phyloP scores from a whole-genome alignment of 35 echinoderm and acorn worm genomes.

The Hemicentrotus pulcherrimus region DNA sequence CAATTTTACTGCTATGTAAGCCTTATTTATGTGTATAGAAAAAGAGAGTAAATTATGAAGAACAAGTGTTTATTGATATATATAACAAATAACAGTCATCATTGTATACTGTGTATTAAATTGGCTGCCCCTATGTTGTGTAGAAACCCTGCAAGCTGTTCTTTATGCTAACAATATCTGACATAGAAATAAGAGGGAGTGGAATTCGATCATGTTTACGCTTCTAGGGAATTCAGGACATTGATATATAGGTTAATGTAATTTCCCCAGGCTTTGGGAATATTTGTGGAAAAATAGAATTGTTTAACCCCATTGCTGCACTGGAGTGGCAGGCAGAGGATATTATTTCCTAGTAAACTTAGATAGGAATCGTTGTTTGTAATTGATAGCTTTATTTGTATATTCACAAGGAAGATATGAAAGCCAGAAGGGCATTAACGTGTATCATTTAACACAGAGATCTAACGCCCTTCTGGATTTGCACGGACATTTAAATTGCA shows the following conservation, averaged over 20 bases:
- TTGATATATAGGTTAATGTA: conserved; percentile 5
- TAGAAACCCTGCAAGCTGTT: not conserved
- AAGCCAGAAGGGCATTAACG: not conserved
- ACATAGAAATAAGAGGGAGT: not conserved
- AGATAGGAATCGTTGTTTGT: not conserved
- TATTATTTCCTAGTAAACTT: not conserved
- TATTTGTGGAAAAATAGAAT: not conserved
- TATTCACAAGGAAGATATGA: not conserved
- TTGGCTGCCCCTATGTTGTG: not conserved
- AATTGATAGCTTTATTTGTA: not conserved
- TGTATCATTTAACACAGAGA: not conserved
- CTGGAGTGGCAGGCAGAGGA: not conserved
- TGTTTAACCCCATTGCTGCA: not conserved
- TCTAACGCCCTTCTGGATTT: not conserved
- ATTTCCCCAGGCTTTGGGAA: not conserved
- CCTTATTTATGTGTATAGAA: conserved; percentile 42
- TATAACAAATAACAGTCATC: conserved; percentile 12
- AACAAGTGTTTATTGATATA: conserved; percentile 38
- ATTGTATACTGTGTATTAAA: not conserved
- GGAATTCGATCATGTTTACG: not conserved
- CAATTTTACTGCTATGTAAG: conserved; percentile 9
- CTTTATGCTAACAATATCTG: not conserved
- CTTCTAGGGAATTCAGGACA: not conserved
- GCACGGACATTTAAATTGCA: not conserved
- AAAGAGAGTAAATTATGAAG: conserved; percentile 47